phyloP scores from a whole-genome alignment of 2,797 vertebrate genomes.

The Parambassis ranga region DNA sequence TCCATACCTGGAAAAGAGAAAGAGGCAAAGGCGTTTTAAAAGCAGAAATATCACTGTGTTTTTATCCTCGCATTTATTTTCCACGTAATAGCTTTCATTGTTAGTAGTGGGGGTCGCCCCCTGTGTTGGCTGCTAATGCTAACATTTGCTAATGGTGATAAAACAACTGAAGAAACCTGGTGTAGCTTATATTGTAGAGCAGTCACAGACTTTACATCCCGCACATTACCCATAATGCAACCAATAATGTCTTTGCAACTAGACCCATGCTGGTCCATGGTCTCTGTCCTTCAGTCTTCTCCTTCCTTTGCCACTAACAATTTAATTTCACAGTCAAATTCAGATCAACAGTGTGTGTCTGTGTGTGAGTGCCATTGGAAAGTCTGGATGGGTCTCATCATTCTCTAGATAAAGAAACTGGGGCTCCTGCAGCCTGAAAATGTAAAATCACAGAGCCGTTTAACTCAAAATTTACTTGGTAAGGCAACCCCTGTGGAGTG shows the following conservation, averaged over 20 bases:
- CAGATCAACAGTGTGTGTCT: neutral
- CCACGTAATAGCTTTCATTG: too few relatives aligned
- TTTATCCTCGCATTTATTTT: too few relatives aligned
- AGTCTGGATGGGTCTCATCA: slow-evolving; percentile 2
- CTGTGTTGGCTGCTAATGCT: neutral
- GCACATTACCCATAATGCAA: neutral
- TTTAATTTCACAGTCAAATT: slow-evolving; percentile 25
- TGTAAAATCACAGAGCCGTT: slow-evolving; percentile 37
- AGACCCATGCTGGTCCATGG: too few relatives aligned
- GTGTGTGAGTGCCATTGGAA: neutral
- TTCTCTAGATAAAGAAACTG: slow-evolving; percentile 20
- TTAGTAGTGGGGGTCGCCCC: neutral
- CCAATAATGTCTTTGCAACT: neutral
- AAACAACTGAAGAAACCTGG: too few relatives aligned
- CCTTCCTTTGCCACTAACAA: neutral
- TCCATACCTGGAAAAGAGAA: slow-evolving; percentile 78
- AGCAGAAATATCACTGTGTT: too few relatives aligned
- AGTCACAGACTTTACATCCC: too few relatives aligned
- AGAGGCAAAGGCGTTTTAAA: neutral
- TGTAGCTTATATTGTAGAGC: neutral
- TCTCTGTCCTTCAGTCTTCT: neutral
- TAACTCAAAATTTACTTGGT: neutral
- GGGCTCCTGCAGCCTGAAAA: neutral
- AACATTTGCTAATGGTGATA: neutral
- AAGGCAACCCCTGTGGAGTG: neutral